Conservation (phyloP, 1,140 invertebrate genomes). For the Onthophagus taurus region DNA sequence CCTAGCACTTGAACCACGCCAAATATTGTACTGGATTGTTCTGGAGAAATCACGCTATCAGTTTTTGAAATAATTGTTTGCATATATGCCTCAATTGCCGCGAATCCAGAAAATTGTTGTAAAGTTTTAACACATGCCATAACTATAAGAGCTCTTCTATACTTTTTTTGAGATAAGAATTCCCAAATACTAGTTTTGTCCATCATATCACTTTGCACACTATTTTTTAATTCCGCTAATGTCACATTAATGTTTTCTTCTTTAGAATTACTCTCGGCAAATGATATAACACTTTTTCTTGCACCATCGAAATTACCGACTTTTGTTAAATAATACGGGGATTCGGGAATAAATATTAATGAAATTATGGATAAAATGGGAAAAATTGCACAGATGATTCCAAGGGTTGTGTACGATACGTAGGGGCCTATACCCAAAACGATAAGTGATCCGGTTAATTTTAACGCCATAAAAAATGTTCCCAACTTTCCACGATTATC, state of each 20-base stretch:
- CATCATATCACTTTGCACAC: conserved; percentile 12
- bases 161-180: conserved; percentile 4
- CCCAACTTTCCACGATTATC: conserved; percentile 50
- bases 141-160: conserved; percentile 7
- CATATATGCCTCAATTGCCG: conserved; percentile 61
- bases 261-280: neutral
- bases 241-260: conserved; percentile 14
- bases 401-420: conserved; percentile 33
- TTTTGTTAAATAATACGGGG: conserved; percentile 48
- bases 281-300: neutral
- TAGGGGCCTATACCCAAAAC: conserved; percentile 45
- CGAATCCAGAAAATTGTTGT: conserved; percentile 56
- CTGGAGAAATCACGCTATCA: conserved; percentile 40
- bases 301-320: conserved; percentile 1
- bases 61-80: conserved; percentile 50
- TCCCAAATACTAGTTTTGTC: conserved; percentile 14
- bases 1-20: conserved; percentile 56
- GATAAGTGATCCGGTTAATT: conserved; percentile 49
- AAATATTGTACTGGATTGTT: conserved; percentile 46
- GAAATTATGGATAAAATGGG: conserved; percentile 43
- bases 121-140: conserved; percentile 44
- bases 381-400: conserved; percentile 35
- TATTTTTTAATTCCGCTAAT: conserved; percentile 14
- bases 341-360: conserved; percentile 50
- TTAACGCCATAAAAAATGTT: conserved; percentile 45